Conservation (phyloP, 1,140 invertebrate genomes). For the Parasteatoda tepidariorum region DNA sequence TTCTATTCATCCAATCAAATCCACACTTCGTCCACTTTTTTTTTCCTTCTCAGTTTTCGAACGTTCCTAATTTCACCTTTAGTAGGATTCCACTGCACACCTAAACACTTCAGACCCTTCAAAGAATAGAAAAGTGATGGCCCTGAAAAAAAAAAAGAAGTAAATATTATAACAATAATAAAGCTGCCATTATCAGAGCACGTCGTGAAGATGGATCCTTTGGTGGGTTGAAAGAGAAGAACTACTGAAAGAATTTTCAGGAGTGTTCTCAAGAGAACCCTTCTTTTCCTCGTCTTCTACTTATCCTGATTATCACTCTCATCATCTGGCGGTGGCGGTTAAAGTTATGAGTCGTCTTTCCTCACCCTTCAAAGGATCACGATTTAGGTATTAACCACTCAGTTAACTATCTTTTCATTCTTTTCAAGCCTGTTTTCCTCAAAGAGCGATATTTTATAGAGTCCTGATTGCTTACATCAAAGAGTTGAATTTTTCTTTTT, state of each 20-base stretch:
- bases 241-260: slow-evolving; percentile 26
- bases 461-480: slow-evolving; percentile 34
- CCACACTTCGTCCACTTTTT: no score
- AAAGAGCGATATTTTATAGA: slow-evolving; percentile 2
- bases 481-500: no score
- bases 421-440: neutral
- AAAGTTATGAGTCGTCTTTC: neutral
- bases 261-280: slow-evolving; percentile 11
- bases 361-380: neutral
- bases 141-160: neutral
- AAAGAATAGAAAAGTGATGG: neutral
- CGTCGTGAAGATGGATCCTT: slow-evolving; percentile 23
- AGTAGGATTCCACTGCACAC: neutral
- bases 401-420: neutral
- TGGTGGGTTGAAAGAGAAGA: neutral
- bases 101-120: no score
- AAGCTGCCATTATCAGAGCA: slow-evolving; percentile 17
- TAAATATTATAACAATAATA: neutral
- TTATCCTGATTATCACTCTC: slow-evolving; percentile 43
- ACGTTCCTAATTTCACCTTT: no score
- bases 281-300: neutral
- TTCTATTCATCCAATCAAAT: no score
- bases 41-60: no score
- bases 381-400: neutral
- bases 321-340: slow-evolving; percentile 45